Conservation (phyloP, 2,888 invertebrate species). For the Limnephilus lunatus region DNA sequence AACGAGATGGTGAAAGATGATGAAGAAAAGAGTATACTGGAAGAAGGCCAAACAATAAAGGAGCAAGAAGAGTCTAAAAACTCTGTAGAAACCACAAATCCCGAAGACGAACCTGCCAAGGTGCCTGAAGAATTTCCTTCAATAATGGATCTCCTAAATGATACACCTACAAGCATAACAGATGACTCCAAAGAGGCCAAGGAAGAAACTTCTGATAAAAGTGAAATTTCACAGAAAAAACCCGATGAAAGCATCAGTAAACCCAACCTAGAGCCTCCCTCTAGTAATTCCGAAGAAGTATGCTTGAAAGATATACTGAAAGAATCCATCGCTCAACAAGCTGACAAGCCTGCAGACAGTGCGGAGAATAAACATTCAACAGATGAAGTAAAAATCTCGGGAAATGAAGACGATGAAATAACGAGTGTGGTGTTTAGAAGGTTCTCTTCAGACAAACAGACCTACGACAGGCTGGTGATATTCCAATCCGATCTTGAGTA, state of each 20-base stretch:
- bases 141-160: slow-evolving; percentile 76
- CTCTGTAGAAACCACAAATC: not conserved
- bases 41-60: not conserved
- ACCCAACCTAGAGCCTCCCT: not conserved
- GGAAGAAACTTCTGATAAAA: slow-evolving; percentile 68
- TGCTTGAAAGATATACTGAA: not conserved
- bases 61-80: slow-evolving; percentile 11
- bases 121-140: slow-evolving; percentile 73
- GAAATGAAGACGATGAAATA: slow-evolving; percentile 35
- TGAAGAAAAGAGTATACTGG: not conserved
- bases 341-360: not conserved
- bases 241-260: not conserved
- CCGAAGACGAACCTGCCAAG: slow-evolving; percentile 30
- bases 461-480: slow-evolving; percentile 70
- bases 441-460: slow-evolving; percentile 57
- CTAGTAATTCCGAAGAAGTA: slow-evolving; percentile 7
- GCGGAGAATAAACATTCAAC: not conserved
- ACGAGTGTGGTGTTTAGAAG: slow-evolving; percentile 63
- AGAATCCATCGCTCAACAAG: not conserved
- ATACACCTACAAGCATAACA: slow-evolving; percentile 67
- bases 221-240: slow-evolving; percentile 69
- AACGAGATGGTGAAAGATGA: not conserved
- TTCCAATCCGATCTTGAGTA: slow-evolving; percentile 75
- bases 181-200: slow-evolving; percentile 63
- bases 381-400: slow-evolving; percentile 22